phyloP scores from a whole-genome alignment of 2,888 invertebrate species.

The Villa cingulata region DNA sequence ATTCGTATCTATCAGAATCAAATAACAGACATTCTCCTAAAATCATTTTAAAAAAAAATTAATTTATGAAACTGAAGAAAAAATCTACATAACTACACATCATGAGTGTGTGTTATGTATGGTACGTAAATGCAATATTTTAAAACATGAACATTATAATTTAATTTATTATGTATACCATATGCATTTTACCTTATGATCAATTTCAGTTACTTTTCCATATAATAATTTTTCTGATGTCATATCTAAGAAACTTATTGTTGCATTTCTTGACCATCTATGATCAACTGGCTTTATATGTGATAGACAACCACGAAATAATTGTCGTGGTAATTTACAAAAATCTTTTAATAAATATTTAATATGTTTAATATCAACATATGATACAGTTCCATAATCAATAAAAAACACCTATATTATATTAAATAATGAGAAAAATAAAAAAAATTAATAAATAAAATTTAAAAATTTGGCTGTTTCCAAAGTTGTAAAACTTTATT shows the following conservation, averaged over 20 bases:
- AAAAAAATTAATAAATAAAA: no score
- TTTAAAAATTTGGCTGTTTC: background rate
- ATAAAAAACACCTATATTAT: slow-evolving; percentile 7
- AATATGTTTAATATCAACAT: background rate
- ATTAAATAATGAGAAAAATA: background rate
- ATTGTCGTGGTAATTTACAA: slow-evolving; percentile 7
- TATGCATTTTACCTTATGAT: slow-evolving; percentile 3
- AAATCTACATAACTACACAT: no score
- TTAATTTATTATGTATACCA: no score
- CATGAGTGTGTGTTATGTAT: no score
- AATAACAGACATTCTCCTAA: slow-evolving; percentile 5
- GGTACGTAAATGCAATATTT: no score
- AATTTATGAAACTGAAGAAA: no score
- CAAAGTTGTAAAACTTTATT: background rate
- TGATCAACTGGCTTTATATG: slow-evolving; percentile 7
- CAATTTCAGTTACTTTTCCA: slow-evolving; percentile 10
- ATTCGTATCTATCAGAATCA: slow-evolving; percentile 11
- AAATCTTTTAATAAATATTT: slow-evolving; percentile 11
- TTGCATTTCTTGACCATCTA: slow-evolving; percentile 12
- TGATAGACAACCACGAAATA: slow-evolving; percentile 9
- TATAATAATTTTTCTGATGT: slow-evolving; percentile 10
- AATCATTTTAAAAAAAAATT: background rate
- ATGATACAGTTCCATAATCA: slow-evolving; percentile 11
- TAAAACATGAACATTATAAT: no score
- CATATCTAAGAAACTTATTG: slow-evolving; percentile 9